Percentiles rank a stretch among this genome's conserved stretches.
Conservation (phyloP, 2,888 invertebrate genomes). For the Dynastes grantii region DNA sequence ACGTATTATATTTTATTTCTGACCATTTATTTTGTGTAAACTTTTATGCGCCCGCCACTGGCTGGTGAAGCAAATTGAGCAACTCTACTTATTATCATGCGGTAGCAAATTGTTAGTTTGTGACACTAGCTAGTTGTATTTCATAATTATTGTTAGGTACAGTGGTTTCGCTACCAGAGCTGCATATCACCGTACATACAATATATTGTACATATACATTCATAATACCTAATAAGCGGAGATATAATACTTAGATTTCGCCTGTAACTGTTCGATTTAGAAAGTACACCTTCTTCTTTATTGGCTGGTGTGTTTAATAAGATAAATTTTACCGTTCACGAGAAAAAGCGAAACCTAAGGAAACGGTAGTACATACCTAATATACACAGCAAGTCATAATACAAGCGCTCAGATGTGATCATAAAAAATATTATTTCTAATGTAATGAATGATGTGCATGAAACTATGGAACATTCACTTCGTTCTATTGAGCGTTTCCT, state of each 20-base stretch:
- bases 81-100: too few relatives aligned
- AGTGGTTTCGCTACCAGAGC: not conserved
- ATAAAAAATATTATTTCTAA: slow-evolving; percentile 1
- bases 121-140: too few relatives aligned
- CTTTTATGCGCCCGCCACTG: too few relatives aligned
- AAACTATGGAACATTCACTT: not conserved
- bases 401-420: not conserved
- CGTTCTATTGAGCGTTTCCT: not conserved
- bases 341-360: not conserved
- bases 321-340: not conserved
- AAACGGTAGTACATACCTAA: not conserved
- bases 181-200: too few relatives aligned
- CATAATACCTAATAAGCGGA: not conserved
- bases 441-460: not conserved
- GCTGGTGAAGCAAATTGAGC: too few relatives aligned
- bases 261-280: not conserved
- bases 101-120: too few relatives aligned
- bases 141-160: too few relatives aligned
- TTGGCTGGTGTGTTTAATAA: not conserved
- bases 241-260: not conserved
- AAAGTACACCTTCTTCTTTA: slow-evolving; percentile 13
- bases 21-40: too few relatives aligned
- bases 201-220: not conserved
- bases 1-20: too few relatives aligned
- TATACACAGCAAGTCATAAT: not conserved